phyloP scores from a whole-genome alignment of 2,888 invertebrate genomes.

The Acanthopleura granulata region DNA sequence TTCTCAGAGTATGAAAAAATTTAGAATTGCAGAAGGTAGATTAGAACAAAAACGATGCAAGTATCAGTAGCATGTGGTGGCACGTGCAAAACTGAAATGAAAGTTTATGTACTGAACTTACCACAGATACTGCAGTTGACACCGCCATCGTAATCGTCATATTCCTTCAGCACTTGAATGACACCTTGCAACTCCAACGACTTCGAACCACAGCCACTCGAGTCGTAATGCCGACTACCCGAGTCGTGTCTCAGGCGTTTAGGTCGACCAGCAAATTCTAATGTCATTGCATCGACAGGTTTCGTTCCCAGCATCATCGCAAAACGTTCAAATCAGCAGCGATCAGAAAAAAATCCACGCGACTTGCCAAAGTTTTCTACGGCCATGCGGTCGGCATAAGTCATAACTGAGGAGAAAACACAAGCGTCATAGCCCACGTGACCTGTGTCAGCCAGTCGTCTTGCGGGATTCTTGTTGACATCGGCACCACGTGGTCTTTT shows the following conservation, averaged over 20 bases:
- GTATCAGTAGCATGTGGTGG: background rate
- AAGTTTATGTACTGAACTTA: slow-evolving; percentile 35
- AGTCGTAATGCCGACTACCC: slow-evolving; percentile 34
- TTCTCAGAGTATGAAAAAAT: too few relatives aligned
- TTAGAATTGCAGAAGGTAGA: too few relatives aligned
- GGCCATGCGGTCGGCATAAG: background rate
- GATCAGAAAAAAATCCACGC: background rate
- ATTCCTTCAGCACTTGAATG: slow-evolving; percentile 45
- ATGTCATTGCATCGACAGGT: background rate
- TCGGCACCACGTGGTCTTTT: background rate
- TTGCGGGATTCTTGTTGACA: background rate
- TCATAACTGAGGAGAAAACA: background rate
- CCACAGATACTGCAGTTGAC: slow-evolving; percentile 61
- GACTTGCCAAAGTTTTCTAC: background rate
- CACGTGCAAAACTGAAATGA: background rate
- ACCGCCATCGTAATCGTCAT: slow-evolving; percentile 57
- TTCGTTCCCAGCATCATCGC: background rate
- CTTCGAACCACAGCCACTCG: slow-evolving; percentile 38
- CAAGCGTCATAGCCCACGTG: slow-evolving; percentile 3
- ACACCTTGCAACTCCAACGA: slow-evolving; percentile 51
- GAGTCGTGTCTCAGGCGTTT: background rate
- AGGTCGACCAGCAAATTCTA: background rate
- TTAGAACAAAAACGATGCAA: background rate
- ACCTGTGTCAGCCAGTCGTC: background rate
- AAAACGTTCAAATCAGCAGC: background rate